phyloP scores from a whole-genome alignment of 2,888 invertebrate genomes.

The Leptothorax acervorum region DNA sequence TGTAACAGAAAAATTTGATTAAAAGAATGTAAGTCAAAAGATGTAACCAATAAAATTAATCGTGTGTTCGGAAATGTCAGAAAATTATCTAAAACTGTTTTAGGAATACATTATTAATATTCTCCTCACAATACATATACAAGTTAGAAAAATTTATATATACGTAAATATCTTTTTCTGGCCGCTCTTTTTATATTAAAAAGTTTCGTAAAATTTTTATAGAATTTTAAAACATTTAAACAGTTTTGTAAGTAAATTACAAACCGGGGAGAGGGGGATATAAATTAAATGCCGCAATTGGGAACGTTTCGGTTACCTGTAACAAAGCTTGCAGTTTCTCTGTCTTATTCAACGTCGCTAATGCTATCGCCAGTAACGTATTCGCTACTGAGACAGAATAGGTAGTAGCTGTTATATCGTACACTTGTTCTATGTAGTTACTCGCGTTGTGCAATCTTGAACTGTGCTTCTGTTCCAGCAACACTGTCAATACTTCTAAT shows the following conservation, averaged over 20 bases:
- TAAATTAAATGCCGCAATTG: background rate
- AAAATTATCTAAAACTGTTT: background rate
- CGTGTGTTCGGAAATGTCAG: background rate
- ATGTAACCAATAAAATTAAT: background rate
- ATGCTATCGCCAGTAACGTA: constrained; percentile 54
- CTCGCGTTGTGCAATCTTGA: background rate
- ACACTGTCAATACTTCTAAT: constrained; percentile 87
- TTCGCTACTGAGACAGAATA: constrained; percentile 3
- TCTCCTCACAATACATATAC: too few relatives aligned
- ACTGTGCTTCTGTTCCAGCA: constrained; percentile 70
- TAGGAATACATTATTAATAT: background rate
- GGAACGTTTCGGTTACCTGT: constrained; percentile 58
- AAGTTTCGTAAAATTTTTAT: background rate
- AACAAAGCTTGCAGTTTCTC: constrained; percentile 59
- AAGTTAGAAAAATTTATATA: background rate
- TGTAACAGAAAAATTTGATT: constrained; percentile 5
- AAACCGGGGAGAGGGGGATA: constrained; percentile 17
- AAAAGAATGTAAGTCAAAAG: background rate
- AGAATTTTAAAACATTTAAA: background rate
- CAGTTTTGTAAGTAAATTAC: background rate
- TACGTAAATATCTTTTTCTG: background rate
- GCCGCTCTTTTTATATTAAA: background rate
- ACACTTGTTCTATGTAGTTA: constrained; percentile 62
- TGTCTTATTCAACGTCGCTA: constrained; percentile 73
- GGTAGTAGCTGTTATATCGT: constrained; percentile 25